These are phyloP conservation scores for Barypeithes pellucidus DNA, from an alignment of 2,888 invertebrate genomes.

Conservation along the genomic window DNA sequence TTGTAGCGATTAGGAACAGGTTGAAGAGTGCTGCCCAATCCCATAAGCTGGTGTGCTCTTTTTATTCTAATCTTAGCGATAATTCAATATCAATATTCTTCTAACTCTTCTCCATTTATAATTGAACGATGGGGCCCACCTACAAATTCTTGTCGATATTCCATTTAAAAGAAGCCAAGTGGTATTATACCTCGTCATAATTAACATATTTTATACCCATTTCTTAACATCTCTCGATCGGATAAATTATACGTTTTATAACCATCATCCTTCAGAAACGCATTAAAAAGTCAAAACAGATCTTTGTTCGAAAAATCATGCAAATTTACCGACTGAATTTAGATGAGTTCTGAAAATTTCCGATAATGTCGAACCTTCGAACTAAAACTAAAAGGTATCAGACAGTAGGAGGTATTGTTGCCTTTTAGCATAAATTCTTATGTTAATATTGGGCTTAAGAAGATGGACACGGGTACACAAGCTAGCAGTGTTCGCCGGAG, in stretches of 20 bases:
- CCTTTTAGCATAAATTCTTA: conserved; percentile 39
- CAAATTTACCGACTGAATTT: conserved; percentile 38
- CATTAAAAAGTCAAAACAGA: conserved; percentile 50
- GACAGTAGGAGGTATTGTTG: conserved; percentile 45
- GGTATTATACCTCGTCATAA: neutral
- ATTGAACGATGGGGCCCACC: too few species aligned
- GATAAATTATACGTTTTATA: conserved; percentile 45
- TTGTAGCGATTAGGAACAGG: too few species aligned
- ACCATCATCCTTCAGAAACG: conserved; percentile 37
- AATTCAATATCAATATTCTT: too few species aligned
- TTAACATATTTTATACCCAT: conserved; percentile 41
- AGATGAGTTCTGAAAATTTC: conserved; percentile 38
- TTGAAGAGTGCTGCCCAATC: too few species aligned
- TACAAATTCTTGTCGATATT: too few species aligned
- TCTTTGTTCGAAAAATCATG: conserved; percentile 40
- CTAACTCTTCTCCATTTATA: too few species aligned
- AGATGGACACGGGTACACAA: conserved; percentile 7
- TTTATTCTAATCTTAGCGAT: too few species aligned
- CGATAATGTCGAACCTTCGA: conserved; percentile 27
- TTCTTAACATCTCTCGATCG: conserved; percentile 25
- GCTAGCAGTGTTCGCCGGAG: neutral
- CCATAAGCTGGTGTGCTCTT: too few species aligned
- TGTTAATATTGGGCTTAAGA: conserved; percentile 26
- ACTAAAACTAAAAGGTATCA: conserved; percentile 30
- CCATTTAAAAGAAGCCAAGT: too few species aligned